Conservation (phyloP, 1,140 invertebrate species). For the Heliothis subflexa region DNA sequence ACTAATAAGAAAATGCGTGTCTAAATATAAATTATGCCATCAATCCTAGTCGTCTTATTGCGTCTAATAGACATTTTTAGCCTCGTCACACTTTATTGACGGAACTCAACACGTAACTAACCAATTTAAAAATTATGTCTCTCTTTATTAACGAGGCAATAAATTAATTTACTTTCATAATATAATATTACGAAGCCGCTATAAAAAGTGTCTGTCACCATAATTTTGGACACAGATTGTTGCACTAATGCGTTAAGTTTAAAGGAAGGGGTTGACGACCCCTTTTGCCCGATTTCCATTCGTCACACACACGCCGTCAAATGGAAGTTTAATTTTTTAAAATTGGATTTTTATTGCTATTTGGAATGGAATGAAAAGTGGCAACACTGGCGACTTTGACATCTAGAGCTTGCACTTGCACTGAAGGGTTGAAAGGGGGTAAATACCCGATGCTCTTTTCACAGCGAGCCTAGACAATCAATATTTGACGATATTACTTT, state of each 20-base stretch:
- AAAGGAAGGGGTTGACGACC: constrained; percentile 72
- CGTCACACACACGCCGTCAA: constrained; percentile 79
- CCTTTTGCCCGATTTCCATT: constrained; percentile 72
- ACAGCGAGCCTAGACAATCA: too few species aligned
- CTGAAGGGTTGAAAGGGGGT: not conserved
- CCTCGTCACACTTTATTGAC: constrained; percentile 44
- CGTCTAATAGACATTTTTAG: constrained; percentile 45
- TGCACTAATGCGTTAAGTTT: constrained; percentile 65
- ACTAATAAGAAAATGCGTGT: constrained; percentile 9
- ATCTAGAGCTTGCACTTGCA: constrained; percentile 5
- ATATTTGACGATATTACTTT: too few species aligned
- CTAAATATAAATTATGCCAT: constrained; percentile 34
- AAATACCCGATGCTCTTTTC: too few species aligned
- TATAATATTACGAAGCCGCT: constrained; percentile 66
- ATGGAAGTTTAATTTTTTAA: constrained; percentile 82
- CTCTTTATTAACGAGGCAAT: constrained; percentile 68
- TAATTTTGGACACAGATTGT: constrained; percentile 82
- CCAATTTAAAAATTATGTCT: constrained; percentile 65
- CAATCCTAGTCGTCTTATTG: constrained; percentile 39
- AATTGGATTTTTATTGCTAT: constrained; percentile 81
- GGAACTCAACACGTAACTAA: constrained; percentile 51
- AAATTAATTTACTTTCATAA: constrained; percentile 79
- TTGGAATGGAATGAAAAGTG: constrained; percentile 67
- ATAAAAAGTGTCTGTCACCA: constrained; percentile 79
- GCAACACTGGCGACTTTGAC: constrained; percentile 41